Percentiles rank a stretch among this genome's conserved stretches.
These are phyloP conservation scores for Lasioglossum marginatum DNA, from an alignment of 2,888 invertebrate species.

Conservation along the genomic window DNA sequence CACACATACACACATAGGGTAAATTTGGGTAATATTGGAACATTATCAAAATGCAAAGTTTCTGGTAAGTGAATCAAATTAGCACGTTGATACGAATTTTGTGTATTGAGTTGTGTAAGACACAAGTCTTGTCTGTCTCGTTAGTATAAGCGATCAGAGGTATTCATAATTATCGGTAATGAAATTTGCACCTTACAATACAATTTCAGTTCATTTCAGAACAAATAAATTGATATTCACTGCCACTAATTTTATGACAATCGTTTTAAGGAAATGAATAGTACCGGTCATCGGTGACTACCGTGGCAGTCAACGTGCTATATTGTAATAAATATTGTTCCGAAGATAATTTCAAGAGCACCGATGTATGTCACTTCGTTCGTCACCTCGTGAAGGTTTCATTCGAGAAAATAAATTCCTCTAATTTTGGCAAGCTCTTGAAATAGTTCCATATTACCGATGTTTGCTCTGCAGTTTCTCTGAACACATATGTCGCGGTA, in stretches of 20 bases:
- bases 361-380: not conserved
- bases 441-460: not conserved
- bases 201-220: not conserved
- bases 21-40: not conserved
- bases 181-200: not conserved
- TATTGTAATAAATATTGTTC: not conserved
- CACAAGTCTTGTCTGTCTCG: not conserved
- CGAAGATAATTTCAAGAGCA: not conserved
- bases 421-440: not conserved
- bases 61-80: not conserved
- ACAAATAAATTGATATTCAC: not conserved
- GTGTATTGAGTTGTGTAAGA: too few species aligned
- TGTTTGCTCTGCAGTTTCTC: not conserved
- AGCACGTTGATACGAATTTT: not conserved
- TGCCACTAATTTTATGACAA: not conserved
- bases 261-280: not conserved
- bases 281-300: not conserved
- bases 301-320: not conserved
- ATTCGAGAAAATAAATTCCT: not conserved
- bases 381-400: not conserved
- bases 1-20: not conserved
- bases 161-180: not conserved
- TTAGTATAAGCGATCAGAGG: not conserved
- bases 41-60: not conserved
- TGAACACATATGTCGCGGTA: slow-evolving; percentile 13